phyloP scores from a whole-genome alignment of 2,113 vertebrate genomes.

The Copsychus sechellarum region DNA sequence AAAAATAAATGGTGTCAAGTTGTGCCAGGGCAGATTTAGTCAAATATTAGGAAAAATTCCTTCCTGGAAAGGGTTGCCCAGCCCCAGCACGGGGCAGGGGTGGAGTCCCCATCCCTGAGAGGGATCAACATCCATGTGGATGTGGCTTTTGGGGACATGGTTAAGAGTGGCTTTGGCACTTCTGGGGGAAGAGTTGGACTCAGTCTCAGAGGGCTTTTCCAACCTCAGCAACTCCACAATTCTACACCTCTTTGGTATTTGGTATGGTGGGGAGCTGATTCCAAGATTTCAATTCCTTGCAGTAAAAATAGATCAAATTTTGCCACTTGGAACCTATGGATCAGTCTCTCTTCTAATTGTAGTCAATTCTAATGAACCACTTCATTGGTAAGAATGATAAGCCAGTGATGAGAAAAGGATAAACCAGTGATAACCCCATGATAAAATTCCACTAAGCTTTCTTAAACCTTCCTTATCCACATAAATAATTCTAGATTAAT shows the following conservation, averaged over 20 bases:
- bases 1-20: not conserved
- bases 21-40: not conserved
- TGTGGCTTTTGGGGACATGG: not conserved
- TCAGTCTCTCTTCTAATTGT: not conserved
- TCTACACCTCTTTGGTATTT: not conserved
- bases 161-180: not conserved
- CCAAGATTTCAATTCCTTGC: no score
- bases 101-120: not conserved
- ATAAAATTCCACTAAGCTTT: not conserved
- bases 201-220: not conserved
- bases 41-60: not conserved
- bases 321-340: fast-evolving
- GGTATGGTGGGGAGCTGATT: not conserved
- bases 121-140: not conserved
- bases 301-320: fast-evolving
- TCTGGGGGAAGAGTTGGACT: not conserved
- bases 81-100: not conserved
- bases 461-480: not conserved
- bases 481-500: not conserved
- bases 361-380: not conserved
- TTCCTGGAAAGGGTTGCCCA: not conserved
- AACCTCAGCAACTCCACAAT: fast-evolving
- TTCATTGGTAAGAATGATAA: not conserved
- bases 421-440: not conserved
- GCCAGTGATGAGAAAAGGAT: not conserved